Evolutionary conservation across 1,140 invertebrate species (phyloP).

Genomic region (Drosophila simulans): DNA sequence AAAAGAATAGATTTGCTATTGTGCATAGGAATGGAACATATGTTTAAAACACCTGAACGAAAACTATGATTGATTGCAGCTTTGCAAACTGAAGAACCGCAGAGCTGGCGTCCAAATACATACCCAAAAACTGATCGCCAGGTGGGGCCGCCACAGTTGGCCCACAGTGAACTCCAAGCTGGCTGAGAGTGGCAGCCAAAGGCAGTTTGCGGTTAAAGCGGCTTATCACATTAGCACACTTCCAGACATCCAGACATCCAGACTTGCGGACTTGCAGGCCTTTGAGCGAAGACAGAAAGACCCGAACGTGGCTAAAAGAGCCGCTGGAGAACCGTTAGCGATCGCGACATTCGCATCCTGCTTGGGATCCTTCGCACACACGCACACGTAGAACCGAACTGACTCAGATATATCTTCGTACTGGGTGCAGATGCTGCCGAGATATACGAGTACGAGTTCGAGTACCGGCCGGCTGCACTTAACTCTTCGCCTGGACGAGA

Average conservation of each 20-base stretch:
- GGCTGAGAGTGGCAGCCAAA: constrained; percentile 9
- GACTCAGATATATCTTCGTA: constrained; percentile 4
- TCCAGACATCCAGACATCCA: constrained; percentile 4
- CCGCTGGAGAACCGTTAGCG: constrained; percentile 50
- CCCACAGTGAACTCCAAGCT: constrained; percentile 29
- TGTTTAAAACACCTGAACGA: neutral
- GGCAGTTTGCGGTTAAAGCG: constrained; percentile 48
- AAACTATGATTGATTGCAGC: constrained; percentile 39
- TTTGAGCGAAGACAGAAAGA: constrained; percentile 9
- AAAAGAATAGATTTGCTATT: neutral
- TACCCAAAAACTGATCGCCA: constrained; percentile 33
- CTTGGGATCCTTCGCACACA: constrained; percentile 36
- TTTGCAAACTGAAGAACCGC: constrained; percentile 20
- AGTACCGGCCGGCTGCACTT: constrained; percentile 61
- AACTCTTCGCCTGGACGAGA: constrained; percentile 72
- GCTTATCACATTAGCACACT: constrained; percentile 64
- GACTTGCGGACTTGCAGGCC: neutral
- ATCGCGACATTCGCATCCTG: constrained; percentile 52
- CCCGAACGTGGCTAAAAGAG: constrained; percentile 18
- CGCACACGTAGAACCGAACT: neutral
- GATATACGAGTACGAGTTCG: constrained; percentile 20
- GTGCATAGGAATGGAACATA: neutral
- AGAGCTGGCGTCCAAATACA: constrained; percentile 28
- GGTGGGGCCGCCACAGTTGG: constrained; percentile 12
- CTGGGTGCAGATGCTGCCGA: neutral